phyloP scores from a whole-genome alignment of 2,888 invertebrate genomes.

The Liodrosophila aerea region DNA sequence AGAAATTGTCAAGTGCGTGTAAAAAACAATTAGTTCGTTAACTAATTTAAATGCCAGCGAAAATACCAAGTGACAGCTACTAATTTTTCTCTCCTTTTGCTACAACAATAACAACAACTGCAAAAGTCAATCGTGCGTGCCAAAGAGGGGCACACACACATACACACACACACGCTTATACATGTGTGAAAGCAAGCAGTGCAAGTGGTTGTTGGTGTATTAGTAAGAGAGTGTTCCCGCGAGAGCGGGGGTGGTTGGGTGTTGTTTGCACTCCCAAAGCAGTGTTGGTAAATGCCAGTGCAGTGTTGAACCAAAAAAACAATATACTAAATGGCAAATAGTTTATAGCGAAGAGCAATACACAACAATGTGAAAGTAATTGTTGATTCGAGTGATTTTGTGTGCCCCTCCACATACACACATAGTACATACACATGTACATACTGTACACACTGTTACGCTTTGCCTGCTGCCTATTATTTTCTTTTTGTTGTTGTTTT shows the following conservation, averaged over 20 bases:
- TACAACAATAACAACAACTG: conserved; percentile 26
- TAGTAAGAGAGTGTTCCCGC: conserved; percentile 5
- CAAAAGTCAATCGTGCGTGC: conserved; percentile 56
- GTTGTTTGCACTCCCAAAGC: conserved; percentile 26
- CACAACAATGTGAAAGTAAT: conserved; percentile 53
- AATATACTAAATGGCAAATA: conserved; percentile 12
- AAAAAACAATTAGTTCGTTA: conserved; percentile 38
- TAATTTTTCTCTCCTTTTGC: background rate
- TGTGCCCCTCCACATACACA: conserved; percentile 22
- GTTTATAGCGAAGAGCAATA: conserved; percentile 5
- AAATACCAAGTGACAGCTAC: conserved; percentile 46
- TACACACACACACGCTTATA: conserved; percentile 2
- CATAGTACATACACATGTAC: conserved; percentile 1
- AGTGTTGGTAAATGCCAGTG: conserved; percentile 52
- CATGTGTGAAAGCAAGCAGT: conserved; percentile 11
- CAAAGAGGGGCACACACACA: conserved; percentile 42
- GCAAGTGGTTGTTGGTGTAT: conserved; percentile 64
- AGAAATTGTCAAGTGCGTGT: conserved; percentile 53
- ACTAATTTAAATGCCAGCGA: conserved; percentile 44
- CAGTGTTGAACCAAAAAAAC: conserved; percentile 15
- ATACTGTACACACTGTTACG: conserved; percentile 42
- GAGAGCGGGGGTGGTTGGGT: conserved; percentile 3
- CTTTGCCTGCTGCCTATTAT: conserved; percentile 39
- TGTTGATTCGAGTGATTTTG: conserved; percentile 33
- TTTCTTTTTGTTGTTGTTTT: conserved; percentile 37